Base-by-base conservation (phyloP, 2,888 invertebrate genomes). In the Melipona beecheii region DNA sequence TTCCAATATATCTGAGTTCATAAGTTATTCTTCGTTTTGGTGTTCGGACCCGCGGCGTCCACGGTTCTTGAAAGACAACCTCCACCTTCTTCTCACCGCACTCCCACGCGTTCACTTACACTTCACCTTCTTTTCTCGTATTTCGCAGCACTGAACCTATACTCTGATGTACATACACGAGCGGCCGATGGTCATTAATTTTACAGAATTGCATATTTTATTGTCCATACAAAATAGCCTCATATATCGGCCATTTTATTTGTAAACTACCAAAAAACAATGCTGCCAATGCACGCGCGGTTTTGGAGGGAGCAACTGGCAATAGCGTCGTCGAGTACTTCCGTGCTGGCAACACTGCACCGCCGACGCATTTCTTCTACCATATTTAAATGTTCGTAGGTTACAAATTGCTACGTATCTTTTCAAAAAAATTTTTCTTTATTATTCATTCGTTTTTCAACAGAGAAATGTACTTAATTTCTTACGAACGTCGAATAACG, bases 191-290 rank as follows among this genome's bases (percentile, higher is more conserved):
- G 90, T 92, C 91, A 91, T 91, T 92, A 91, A 92, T 91, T 92
- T 92, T 86, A 90, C 90, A 91, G 87, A 92, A 92, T 91, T 88
- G 90, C 92, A 92, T 89, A 91, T 92, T 92, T 91, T 91, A 92
- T 92, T 92, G 91, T 93, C 91, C 92, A 93, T 92, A 93, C 92
- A 93, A 94, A 93, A 93, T 94, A 94, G 92, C 93, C 93, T 93
- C 92, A 92, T 92, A 92, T 93, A 93, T 93, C 94, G 94, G 94
- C 94, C 94, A 94, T 94, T 94, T 94, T 94, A 94, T 94, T 94
- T 93, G 94, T 94, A 94, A 94, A 94, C 94, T 94, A 94, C 93
- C 92, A 93, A 93, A 93, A 92, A 91, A 89, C 93, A 93, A 92
- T 91, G 92, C 88, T 93, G 91, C 94, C 94, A 94, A 94, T 92